Percentiles rank a stretch among this genome's conserved stretches.
Evolutionary conservation across 2,797 vertebrate genomes (phyloP).

Genomic region (Rhinoraja longicauda): DNA sequence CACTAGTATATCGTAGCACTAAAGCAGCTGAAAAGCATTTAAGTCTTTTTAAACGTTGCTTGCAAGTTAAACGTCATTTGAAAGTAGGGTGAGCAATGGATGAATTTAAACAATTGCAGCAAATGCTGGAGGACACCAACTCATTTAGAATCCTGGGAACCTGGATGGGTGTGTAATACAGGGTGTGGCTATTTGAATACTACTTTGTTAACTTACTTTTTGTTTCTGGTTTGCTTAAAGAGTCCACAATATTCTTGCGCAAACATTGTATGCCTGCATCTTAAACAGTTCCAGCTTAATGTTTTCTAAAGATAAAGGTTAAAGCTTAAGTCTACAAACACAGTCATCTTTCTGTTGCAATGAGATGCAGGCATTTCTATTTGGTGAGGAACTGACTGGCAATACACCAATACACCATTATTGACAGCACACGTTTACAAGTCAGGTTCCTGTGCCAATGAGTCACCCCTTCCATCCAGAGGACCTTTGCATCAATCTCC

Average conservation of each 20-base stretch:
- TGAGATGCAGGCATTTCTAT: not conserved
- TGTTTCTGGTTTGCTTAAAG: not conserved
- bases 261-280: not conserved
- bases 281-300: not conserved
- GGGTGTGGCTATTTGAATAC: not conserved
- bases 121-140: not conserved
- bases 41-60: not conserved
- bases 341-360: not conserved
- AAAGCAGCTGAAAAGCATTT: not conserved
- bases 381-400: not conserved
- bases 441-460: not conserved
- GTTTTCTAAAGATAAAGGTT: not conserved
- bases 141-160: not conserved
- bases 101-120: constrained; percentile 8
- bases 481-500: not conserved
- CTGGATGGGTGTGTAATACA: not conserved
- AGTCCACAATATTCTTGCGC: no score
- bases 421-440: not conserved
- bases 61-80: constrained; percentile 25
- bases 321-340: not conserved
- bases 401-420: not conserved
- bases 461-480: not conserved
- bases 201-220: not conserved
- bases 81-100: not conserved
- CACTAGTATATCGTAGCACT: not conserved